Conservation (phyloP, 2,113 vertebrate genomes). For the Rhadina sibilatrix region DNA sequence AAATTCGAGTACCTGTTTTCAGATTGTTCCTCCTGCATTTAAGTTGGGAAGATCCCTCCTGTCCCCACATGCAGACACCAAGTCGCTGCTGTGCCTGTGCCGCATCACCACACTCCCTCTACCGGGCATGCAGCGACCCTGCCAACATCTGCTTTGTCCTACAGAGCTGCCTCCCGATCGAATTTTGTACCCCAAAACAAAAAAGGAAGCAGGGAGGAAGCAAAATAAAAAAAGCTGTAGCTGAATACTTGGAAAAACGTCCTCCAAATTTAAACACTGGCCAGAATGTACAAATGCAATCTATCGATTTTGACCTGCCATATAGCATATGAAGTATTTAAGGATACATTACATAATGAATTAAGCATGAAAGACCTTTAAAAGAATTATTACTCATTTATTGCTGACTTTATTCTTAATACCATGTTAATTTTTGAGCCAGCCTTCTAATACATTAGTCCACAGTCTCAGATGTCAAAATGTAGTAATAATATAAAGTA, state of each 20-base stretch:
- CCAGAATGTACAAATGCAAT: neutral
- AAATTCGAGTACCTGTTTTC: neutral
- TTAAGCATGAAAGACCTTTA: neutral
- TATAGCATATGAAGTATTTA: neutral
- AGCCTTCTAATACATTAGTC: neutral
- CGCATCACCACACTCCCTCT: constrained; percentile 1
- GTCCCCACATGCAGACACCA: neutral
- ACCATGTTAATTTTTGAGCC: neutral
- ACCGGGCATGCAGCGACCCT: neutral
- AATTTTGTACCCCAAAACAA: neutral
- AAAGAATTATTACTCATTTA: neutral
- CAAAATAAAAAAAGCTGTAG: neutral
- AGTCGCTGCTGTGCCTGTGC: neutral
- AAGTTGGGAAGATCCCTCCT: neutral
- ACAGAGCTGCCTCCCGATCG: rapidly evolving
- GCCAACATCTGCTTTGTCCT: neutral
- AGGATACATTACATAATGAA: neutral
- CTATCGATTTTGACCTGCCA: neutral
- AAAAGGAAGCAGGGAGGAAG: neutral
- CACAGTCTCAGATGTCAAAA: neutral
- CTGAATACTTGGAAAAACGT: neutral
- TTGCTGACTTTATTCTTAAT: neutral
- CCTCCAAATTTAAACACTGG: neutral
- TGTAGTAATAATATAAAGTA: neutral
- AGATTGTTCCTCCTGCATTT: neutral